Percentiles rank a stretch among this genome's conserved stretches.
Conservation (phyloP, 2,113 vertebrate species). For the Urocolius indicus region DNA sequence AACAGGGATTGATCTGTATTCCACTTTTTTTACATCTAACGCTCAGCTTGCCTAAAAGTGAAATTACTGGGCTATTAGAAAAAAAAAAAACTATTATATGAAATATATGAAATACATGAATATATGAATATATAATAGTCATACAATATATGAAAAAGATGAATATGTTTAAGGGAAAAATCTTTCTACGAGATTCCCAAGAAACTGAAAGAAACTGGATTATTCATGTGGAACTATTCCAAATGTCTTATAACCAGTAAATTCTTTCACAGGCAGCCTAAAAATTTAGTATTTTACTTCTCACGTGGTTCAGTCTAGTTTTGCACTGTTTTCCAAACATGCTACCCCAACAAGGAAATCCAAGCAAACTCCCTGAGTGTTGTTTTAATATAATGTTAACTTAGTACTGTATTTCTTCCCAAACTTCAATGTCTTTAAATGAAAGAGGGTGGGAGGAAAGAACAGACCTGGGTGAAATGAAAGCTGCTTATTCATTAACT, state of each 20-base stretch:
- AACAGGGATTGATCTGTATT: background rate
- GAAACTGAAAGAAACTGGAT: background rate
- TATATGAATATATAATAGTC: background rate
- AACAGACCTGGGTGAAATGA: background rate
- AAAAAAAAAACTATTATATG: no score
- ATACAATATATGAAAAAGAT: background rate
- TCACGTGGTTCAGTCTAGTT: background rate
- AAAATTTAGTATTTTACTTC: background rate
- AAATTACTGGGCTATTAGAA: background rate
- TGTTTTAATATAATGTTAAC: background rate
- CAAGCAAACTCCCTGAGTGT: background rate
- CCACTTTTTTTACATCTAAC: background rate
- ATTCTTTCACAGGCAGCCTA: background rate
- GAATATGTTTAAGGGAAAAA: background rate
- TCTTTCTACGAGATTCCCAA: background rate
- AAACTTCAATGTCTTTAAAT: background rate
- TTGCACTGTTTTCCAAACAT: fast-evolving
- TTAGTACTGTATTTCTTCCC: background rate
- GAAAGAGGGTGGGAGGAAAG: constrained; percentile 25
- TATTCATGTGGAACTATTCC: background rate
- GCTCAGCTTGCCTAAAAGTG: background rate
- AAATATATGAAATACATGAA: background rate
- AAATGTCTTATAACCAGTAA: background rate
- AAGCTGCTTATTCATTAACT: constrained; percentile 57
- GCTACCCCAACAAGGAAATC: background rate